These are phyloP conservation scores for Adela reaumurella DNA, from an alignment of 2,888 invertebrate species.

Conservation along the genomic window DNA sequence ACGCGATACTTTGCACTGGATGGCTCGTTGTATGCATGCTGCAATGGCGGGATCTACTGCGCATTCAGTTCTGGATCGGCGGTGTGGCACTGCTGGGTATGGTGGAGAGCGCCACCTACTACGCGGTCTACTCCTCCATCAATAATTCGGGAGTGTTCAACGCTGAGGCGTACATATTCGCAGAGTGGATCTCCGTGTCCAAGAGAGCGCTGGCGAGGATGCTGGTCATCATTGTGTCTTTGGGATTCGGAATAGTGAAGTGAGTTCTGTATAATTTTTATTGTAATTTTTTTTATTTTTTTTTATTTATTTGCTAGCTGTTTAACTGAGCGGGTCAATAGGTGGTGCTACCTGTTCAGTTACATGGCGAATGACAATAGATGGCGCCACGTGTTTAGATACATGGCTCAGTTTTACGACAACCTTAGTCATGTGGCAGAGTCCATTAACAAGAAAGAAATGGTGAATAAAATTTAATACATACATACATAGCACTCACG, in stretches of 20 bases:
- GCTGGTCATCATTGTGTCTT: slow-evolving; percentile 90
- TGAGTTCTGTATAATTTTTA: slow-evolving; percentile 54
- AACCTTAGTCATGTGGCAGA: too few relatives aligned
- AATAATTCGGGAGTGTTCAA: slow-evolving; percentile 39
- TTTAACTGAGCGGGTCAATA: too few relatives aligned
- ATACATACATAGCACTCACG: too few relatives aligned
- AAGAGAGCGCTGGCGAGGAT: slow-evolving; percentile 90
- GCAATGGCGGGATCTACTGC: slow-evolving; percentile 86
- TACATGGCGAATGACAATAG: too few relatives aligned
- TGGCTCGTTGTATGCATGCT: slow-evolving; percentile 82
- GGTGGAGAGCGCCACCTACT: slow-evolving; percentile 86
- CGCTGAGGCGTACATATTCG: slow-evolving; percentile 68
- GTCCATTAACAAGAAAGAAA: too few relatives aligned
- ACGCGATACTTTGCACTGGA: slow-evolving; percentile 73
- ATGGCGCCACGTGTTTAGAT: too few relatives aligned
- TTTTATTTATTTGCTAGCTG: too few relatives aligned
- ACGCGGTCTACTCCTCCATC: slow-evolving; percentile 71
- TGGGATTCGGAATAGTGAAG: slow-evolving; percentile 96
- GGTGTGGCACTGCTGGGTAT: slow-evolving; percentile 85
- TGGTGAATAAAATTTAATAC: too few relatives aligned
- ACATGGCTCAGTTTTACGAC: too few relatives aligned
- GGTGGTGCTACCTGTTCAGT: too few relatives aligned
- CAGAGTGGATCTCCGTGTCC: slow-evolving; percentile 87
- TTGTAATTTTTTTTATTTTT: too few relatives aligned
- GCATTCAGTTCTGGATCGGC: slow-evolving; percentile 96